Percentiles rank a stretch among this genome's conserved stretches.
Conservation (phyloP, 2,797 vertebrate genomes). For the Nyctibius grandis region DNA sequence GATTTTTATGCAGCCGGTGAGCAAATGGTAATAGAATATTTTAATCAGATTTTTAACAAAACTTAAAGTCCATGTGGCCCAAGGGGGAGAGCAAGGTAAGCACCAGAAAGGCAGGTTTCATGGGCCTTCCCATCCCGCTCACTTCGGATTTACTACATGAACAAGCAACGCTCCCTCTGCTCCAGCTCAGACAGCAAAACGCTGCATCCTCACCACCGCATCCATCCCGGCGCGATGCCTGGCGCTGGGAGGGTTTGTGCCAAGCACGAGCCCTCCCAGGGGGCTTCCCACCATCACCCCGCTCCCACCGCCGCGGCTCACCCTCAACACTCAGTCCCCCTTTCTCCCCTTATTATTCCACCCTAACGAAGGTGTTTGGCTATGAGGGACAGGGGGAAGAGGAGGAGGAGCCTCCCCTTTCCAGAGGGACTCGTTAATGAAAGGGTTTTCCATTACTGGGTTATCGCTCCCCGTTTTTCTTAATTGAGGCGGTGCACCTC, state of each 20-base stretch:
- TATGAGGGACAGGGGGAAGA: fast-evolving
- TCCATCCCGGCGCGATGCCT: fast-evolving
- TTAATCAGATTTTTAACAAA: not conserved
- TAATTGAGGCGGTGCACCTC: conserved; percentile 9
- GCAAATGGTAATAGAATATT: not conserved
- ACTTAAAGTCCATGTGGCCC: not conserved
- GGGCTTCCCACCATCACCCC: not conserved
- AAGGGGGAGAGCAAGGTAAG: not conserved
- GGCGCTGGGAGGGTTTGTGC: fast-evolving
- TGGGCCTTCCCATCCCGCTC: not conserved
- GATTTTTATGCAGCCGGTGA: not conserved
- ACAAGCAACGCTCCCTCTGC: not conserved
- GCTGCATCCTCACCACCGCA: not conserved
- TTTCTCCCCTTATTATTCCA: not conserved
- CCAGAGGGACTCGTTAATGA: not conserved
- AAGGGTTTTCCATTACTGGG: not conserved
- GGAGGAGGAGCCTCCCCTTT: not conserved
- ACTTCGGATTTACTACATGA: not conserved
- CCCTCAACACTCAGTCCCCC: not conserved
- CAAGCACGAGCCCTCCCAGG: not conserved
- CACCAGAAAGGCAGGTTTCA: not conserved
- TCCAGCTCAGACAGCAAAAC: not conserved
- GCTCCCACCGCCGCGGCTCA: too few species aligned
- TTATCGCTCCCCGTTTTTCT: not conserved
- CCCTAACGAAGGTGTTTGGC: fast-evolving